Conservation (phyloP, 2,797 vertebrate species). For the Gallinago stenura region DNA sequence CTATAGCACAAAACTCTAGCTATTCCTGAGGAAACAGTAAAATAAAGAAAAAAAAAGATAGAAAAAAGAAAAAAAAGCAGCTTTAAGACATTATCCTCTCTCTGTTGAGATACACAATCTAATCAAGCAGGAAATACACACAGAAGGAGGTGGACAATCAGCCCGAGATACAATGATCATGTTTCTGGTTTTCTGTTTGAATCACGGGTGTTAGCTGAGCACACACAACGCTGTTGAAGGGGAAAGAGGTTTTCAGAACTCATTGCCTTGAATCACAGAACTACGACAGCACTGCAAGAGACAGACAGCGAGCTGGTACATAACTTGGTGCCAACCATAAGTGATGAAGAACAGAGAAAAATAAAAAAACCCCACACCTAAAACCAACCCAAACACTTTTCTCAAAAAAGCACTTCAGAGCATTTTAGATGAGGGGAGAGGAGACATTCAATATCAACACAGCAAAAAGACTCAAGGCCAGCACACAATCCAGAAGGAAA, state of each 20-base stretch:
- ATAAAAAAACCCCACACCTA: fast-evolving
- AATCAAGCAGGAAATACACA: not conserved
- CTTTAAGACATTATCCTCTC: not conserved
- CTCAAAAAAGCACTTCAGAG: not conserved
- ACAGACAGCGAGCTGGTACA: not conserved
- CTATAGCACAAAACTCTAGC: not conserved
- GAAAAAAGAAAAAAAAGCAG: not conserved
- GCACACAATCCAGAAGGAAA: not conserved
- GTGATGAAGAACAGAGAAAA: not conserved
- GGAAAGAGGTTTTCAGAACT: not conserved
- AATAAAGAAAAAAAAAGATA: not conserved
- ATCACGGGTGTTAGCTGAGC: not conserved
- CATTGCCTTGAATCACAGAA: not conserved
- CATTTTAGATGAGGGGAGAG: not conserved
- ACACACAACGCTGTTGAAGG: not conserved
- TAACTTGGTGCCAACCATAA: not conserved
- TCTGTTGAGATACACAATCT: not conserved
- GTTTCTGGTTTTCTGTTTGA: not conserved
- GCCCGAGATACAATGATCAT: not conserved
- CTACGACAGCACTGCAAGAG: not conserved
- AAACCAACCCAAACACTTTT: not conserved
- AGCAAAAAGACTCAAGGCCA: not conserved
- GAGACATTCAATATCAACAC: not conserved
- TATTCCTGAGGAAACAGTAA: not conserved
- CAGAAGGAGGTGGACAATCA: not conserved